Percentiles rank a stretch among this genome's conserved stretches.
These are phyloP conservation scores for Siniperca undulata DNA, from an alignment of 2,797 vertebrate species.

Conservation along the genomic window DNA sequence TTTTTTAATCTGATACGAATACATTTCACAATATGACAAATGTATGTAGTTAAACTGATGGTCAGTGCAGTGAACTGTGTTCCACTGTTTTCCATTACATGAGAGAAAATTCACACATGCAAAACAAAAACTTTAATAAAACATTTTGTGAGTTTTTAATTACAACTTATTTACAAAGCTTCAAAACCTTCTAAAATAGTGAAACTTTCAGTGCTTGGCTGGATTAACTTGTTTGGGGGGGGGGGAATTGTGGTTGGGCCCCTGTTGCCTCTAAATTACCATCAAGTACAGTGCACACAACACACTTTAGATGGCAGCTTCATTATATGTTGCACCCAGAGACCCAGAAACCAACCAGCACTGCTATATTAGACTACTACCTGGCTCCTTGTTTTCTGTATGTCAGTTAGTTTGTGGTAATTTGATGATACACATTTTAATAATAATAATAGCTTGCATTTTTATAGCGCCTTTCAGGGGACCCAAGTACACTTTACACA, in stretches of 20 bases:
- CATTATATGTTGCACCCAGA: slow-evolving; percentile 1
- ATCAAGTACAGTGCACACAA: background rate
- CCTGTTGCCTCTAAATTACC: background rate
- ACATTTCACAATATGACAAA: background rate
- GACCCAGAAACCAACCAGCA: background rate
- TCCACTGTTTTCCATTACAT: background rate
- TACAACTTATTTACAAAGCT: too few species aligned
- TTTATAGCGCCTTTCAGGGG: too few species aligned
- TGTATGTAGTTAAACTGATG: background rate
- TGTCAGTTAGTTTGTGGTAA: background rate
- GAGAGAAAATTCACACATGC: background rate
- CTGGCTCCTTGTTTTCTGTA: background rate
- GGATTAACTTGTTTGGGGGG: background rate
- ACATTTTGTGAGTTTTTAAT: too few species aligned
- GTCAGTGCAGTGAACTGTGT: background rate
- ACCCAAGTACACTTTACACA: too few species aligned
- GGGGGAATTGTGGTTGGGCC: background rate
- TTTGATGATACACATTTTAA: background rate
- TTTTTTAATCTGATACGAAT: too few species aligned
- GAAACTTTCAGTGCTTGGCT: background rate
- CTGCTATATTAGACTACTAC: background rate
- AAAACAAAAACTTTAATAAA: background rate
- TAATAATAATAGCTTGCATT: background rate
- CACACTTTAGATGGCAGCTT: slow-evolving; percentile 10
- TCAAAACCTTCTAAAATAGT: too few species aligned